A percentile compares a stretch with the other conserved stretches of the same genome.
phyloP scores from a whole-genome alignment of 2,113 vertebrate genomes.

The Tragelaphus strepsiceros region DNA sequence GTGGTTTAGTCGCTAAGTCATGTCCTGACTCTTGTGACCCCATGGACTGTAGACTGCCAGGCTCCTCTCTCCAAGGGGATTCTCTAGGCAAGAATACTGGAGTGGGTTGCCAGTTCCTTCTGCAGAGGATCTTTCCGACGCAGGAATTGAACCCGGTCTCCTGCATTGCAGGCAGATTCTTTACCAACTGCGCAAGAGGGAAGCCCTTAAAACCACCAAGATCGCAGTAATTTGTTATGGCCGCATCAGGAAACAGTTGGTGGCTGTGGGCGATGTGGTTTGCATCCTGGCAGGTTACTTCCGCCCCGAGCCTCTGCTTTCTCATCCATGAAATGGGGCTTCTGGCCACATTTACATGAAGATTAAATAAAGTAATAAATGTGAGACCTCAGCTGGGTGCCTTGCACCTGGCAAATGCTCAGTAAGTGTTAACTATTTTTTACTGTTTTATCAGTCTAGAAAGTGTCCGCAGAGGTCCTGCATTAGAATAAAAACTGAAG shows the following conservation, averaged over 20 bases:
- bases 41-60: not conserved
- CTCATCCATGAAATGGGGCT: not conserved
- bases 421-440: not conserved
- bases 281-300: not conserved
- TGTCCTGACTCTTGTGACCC: not conserved
- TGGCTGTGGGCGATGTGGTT: accelerated
- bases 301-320: not conserved
- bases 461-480: not conserved
- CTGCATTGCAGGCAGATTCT: not conserved
- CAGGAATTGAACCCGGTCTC: not conserved
- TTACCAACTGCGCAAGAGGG: not conserved
- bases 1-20: not conserved
- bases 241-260: not conserved
- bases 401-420: not conserved
- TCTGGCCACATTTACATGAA: accelerated
- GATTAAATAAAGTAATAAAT: not conserved
- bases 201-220: not conserved
- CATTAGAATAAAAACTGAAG: not conserved
- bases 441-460: not conserved
- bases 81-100: not conserved
- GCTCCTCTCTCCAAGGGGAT: not conserved
- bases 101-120: not conserved
- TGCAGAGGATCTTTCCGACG: not conserved
- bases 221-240: accelerated
- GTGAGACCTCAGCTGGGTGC: not conserved